Evolutionary conservation across 2,113 vertebrate species (phyloP), one percentile per base, ranked within the genome.

Genomic region (Siphamia tubifer): DNA sequence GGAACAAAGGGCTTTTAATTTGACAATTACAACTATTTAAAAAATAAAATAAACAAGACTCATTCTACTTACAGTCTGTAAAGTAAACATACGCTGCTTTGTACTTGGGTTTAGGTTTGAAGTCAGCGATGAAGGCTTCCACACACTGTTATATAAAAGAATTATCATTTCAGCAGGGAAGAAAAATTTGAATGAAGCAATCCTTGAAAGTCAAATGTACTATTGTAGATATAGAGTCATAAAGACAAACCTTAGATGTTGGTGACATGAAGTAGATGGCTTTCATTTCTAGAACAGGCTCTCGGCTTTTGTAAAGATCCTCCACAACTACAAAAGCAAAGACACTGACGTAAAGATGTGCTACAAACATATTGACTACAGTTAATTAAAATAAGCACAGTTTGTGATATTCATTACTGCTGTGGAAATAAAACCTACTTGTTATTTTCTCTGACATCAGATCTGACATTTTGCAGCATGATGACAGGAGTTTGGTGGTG

Each of bases 191-290:
- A 27, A 36, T 31, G 4, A 42, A 13, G 24, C 15, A 11, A 25
- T 44, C 13, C 23, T 11, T 6, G 0, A 8, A 3, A 23, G 7
- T 2, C 5, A 39, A 20, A 90, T 20, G 10, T 13, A 20, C 45
- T 5, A 6, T 4, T 5, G 27, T 15, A 0, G 10, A 34, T 1
- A 12, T 8, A 36, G 40, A 12, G 20, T 17, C 35, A 6, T 28
- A 19, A 48, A 13, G 5, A 4, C 54, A 69, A 68, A 98, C 97
- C 95, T 96, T 93, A 77, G 91, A 67, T 6, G 92, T 95, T 13
- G 97, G 96, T 64, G 95, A 91, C 79, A 99, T 96, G 75, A 99
- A 95, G 89, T 99, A 99, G 83, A 99, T 91, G 21, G 97, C 97
- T 79, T 96, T 98, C 95, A 98, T 95, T 56, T 98, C 93, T 62